Evolutionary conservation across 2,113 vertebrate genomes (phyloP).

Genomic region (Chelonoidis abingdonii): DNA sequence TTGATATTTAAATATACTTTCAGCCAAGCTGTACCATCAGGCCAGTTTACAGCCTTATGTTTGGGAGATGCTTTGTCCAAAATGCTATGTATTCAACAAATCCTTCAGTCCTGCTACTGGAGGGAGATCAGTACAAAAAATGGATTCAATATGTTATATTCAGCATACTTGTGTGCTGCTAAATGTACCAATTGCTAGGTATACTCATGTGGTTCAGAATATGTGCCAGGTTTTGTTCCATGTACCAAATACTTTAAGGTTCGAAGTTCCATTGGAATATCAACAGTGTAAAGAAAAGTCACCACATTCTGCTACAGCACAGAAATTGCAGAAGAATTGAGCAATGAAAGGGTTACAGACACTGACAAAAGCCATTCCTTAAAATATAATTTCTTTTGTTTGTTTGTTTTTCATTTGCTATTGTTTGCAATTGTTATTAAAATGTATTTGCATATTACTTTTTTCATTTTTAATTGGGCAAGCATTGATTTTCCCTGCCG

Average conservation of each 20-base stretch:
- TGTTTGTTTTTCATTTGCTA: not conserved
- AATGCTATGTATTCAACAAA: not conserved
- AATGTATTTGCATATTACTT: not conserved
- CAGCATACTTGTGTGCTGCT: not conserved
- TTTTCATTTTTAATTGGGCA: not conserved
- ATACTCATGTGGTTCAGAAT: not conserved
- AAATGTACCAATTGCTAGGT: not conserved
- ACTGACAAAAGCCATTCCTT: not conserved
- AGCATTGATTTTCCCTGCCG: not conserved
- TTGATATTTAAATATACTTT: not conserved
- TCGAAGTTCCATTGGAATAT: not conserved
- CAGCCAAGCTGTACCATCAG: not conserved
- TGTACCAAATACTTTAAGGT: not conserved
- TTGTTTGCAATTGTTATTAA: not conserved
- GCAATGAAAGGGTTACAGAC: not conserved
- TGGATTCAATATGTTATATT: not conserved
- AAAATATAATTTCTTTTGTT: not conserved
- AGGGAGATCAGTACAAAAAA: not conserved
- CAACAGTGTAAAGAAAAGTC: not conserved
- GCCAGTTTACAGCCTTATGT: not conserved
- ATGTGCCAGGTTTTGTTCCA: not conserved
- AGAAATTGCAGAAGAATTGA: not conserved
- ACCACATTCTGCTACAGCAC: not conserved
- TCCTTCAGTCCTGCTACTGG: not conserved
- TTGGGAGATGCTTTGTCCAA: not conserved